Evolutionary conservation across 2,888 invertebrate species (phyloP).

Genomic region (Dryocosmus kuriphilus): DNA sequence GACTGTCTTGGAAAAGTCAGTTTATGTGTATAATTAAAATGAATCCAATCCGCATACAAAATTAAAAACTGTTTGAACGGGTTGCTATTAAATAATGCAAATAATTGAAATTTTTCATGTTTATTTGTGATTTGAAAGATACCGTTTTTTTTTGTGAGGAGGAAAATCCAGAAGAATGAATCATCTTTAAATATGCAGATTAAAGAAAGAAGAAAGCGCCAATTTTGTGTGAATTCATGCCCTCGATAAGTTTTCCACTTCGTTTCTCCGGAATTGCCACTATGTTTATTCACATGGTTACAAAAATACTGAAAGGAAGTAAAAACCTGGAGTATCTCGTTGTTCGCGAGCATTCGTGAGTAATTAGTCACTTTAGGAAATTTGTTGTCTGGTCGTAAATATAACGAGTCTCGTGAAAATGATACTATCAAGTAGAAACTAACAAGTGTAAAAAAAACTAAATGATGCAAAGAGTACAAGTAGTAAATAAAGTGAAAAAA

Average conservation of each 20-base stretch:
- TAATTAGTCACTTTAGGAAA: conserved; percentile 31
- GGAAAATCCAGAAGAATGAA: not conserved
- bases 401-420: not conserved
- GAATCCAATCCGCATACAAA: too few relatives aligned
- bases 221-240: conserved; percentile 13
- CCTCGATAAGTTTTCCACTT: conserved; percentile 23
- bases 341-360: conserved; percentile 28
- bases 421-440: not conserved
- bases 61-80: too few relatives aligned
- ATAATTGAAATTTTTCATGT: too few relatives aligned
- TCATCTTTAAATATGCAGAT: not conserved
- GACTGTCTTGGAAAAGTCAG: too few relatives aligned
- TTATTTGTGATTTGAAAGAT: too few relatives aligned
- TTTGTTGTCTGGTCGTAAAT: conserved; percentile 28
- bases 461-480: not conserved
- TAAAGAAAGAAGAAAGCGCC: not conserved
- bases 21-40: too few relatives aligned
- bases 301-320: not conserved
- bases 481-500: not conserved
- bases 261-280: conserved; percentile 19
- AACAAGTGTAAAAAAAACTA: not conserved
- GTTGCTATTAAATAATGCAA: too few relatives aligned
- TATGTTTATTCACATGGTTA: conserved; percentile 12
- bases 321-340: not conserved
- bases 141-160: not conserved